Evolutionary conservation across 2,797 vertebrate genomes (phyloP).

Genomic region (Discoglossus pictus): DNA sequence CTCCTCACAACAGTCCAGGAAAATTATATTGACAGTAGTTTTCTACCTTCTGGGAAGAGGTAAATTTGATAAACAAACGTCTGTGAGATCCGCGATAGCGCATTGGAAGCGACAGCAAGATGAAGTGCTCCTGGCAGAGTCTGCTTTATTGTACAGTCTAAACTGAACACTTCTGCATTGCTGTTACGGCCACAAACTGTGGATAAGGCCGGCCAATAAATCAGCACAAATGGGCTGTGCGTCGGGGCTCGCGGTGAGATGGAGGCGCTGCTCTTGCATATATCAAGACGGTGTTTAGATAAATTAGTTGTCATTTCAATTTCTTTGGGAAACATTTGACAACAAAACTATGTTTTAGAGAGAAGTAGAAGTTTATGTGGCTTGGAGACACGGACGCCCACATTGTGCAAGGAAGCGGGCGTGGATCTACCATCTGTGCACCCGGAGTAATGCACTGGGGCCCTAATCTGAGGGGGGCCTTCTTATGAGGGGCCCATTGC

Average conservation of each 20-base stretch:
- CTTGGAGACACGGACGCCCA: too few relatives aligned
- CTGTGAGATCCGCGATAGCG: neutral
- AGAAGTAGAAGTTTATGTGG: too few relatives aligned
- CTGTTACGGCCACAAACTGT: neutral
- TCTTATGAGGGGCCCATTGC: too few relatives aligned
- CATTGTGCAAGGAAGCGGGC: too few relatives aligned
- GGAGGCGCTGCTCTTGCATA: neutral
- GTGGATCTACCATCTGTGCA: too few relatives aligned
- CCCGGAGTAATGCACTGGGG: too few relatives aligned
- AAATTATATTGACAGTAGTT: conserved; percentile 5
- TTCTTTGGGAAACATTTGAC: conserved; percentile 5
- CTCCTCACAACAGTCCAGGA: neutral
- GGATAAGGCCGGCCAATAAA: conserved; percentile 12
- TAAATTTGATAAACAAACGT: neutral
- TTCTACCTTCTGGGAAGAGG: conserved; percentile 5
- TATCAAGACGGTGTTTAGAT: conserved; percentile 21
- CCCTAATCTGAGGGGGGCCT: too few relatives aligned
- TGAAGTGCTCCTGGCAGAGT: neutral
- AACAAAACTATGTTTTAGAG: too few relatives aligned
- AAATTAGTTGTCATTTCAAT: conserved; percentile 17
- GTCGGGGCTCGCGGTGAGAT: neutral
- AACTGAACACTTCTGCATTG: conserved; percentile 1
- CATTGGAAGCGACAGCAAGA: conserved; percentile 2
- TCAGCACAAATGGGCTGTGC: conserved; percentile 16
- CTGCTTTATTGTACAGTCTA: conserved; percentile 3